These are phyloP conservation scores for Procambarus clarkii DNA, from an alignment of 1,140 invertebrate species.

Conservation along the genomic window DNA sequence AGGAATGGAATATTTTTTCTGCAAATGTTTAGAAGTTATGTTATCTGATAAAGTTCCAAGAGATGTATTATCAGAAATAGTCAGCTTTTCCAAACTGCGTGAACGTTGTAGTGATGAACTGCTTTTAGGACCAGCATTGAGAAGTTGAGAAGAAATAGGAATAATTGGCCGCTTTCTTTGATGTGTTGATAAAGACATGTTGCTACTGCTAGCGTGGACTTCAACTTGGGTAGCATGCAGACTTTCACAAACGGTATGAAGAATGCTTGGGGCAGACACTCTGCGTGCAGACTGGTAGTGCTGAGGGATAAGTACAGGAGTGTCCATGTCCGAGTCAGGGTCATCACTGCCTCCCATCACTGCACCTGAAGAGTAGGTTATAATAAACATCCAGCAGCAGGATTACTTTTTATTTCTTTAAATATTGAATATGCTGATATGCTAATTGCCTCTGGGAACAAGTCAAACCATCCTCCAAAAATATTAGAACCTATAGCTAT, in stretches of 20 bases:
- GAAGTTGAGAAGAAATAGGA: slow-evolving; percentile 30
- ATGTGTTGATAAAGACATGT: background rate
- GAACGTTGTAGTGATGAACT: slow-evolving; percentile 20
- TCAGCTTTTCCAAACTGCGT: slow-evolving; percentile 50
- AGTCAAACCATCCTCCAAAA: too few relatives aligned
- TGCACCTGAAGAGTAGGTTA: slow-evolving; percentile 22
- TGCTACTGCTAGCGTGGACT: background rate
- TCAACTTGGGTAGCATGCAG: background rate
- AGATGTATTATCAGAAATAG: background rate
- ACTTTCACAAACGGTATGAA: slow-evolving; percentile 43
- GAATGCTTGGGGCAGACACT: slow-evolving; percentile 58
- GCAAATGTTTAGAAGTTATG: background rate
- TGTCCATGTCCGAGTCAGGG: slow-evolving; percentile 50
- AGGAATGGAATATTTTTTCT: slow-evolving; percentile 26
- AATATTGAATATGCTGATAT: too few relatives aligned
- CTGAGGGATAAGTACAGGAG: background rate
- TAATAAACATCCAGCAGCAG: background rate
- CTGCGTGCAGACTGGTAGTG: slow-evolving; percentile 11
- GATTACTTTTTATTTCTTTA: too few relatives aligned
- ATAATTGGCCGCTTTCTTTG: slow-evolving; percentile 26
- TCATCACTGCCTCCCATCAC: slow-evolving; percentile 55
- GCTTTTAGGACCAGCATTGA: background rate
- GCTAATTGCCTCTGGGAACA: too few relatives aligned
- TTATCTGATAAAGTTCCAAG: slow-evolving; percentile 1
- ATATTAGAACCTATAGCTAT: too few relatives aligned